phyloP scores from a whole-genome alignment of 2,113 vertebrate genomes.

The Geococcyx californianus region DNA sequence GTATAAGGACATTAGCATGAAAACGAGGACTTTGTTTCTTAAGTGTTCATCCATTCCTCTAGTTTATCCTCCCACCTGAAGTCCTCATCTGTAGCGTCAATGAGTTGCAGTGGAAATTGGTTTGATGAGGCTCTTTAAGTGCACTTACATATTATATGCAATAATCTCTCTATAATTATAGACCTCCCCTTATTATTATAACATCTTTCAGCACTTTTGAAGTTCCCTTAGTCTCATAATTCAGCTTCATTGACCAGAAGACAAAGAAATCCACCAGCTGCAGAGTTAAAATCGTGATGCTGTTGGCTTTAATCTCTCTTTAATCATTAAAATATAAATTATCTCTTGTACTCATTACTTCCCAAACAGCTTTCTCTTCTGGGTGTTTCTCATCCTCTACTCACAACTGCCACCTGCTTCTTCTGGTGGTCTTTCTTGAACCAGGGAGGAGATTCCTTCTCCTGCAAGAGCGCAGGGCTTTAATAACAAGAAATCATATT shows the following conservation, averaged over 20 bases:
- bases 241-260: conserved; percentile 66
- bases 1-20: conserved; percentile 64
- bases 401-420: conserved; percentile 69
- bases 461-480: neutral
- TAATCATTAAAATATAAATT: conserved; percentile 75
- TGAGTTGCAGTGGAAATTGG: conserved; percentile 43
- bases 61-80: conserved; percentile 64
- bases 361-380: conserved; percentile 61
- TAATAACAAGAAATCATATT: neutral
- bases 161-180: conserved; percentile 65
- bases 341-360: conserved; percentile 55
- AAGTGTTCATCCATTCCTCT: conserved; percentile 60
- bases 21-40: conserved; percentile 61
- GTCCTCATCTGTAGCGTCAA: conserved; percentile 66
- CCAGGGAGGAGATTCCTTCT: neutral
- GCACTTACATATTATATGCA: conserved; percentile 64
- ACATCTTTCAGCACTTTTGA: conserved; percentile 70
- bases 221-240: conserved; percentile 68
- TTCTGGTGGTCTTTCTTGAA: conserved; percentile 6
- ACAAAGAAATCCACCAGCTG: conserved; percentile 66
- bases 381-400: conserved; percentile 20
- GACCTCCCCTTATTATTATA: conserved; percentile 51
- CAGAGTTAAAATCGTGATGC: conserved; percentile 65
- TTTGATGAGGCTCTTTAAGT: conserved; percentile 73
- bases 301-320: conserved; percentile 70